Percentiles rank a stretch among this genome's conserved stretches.
phyloP scores from a whole-genome alignment of 2,113 vertebrate genomes.

The Condylura cristata region DNA sequence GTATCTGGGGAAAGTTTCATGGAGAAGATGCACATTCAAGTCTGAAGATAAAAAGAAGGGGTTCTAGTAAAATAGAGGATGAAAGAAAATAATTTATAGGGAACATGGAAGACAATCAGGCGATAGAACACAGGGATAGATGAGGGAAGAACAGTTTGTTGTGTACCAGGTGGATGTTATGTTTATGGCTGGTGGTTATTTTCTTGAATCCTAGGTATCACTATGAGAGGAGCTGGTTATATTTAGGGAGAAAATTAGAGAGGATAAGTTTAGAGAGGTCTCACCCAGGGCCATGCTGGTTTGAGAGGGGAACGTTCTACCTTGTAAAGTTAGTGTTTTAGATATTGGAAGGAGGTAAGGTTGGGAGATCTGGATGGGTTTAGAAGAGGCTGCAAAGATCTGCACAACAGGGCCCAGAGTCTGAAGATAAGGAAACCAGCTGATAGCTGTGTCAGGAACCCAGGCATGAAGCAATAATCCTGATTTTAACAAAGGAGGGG shows the following conservation, averaged over 20 bases:
- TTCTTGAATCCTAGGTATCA: background rate
- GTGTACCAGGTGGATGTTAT: rapidly evolving
- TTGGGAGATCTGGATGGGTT: background rate
- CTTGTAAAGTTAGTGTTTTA: background rate
- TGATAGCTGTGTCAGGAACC: background rate
- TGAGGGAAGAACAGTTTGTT: background rate
- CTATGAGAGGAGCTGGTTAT: background rate
- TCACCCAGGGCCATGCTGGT: background rate
- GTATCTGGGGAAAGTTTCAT: background rate
- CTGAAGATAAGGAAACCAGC: background rate
- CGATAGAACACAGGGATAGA: rapidly evolving
- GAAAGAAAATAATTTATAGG: background rate
- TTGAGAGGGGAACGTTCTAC: background rate
- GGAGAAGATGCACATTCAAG: background rate
- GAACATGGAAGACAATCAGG: background rate
- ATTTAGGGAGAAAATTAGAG: background rate
- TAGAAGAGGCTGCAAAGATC: background rate
- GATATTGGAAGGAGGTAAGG: background rate
- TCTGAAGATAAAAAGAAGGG: background rate
- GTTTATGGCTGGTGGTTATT: background rate
- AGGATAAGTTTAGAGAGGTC: background rate
- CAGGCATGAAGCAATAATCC: background rate
- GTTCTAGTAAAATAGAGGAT: background rate
- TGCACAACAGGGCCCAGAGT: background rate
- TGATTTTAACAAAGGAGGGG: background rate